These are phyloP conservation scores for Diachasmimorpha longicaudata DNA, from an alignment of 1,140 invertebrate species.

Conservation along the genomic window DNA sequence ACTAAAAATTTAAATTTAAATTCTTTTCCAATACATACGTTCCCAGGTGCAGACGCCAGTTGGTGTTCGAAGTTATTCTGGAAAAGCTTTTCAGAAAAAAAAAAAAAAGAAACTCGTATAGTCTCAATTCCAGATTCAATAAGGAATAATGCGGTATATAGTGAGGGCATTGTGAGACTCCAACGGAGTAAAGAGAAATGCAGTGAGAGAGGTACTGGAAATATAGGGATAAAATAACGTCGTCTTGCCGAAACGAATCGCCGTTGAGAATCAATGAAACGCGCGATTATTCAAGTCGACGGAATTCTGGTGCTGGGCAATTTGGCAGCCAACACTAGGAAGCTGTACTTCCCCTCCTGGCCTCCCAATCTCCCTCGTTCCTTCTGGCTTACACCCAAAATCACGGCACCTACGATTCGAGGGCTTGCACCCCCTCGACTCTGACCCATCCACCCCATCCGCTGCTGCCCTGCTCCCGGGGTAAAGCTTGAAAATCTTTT, in stretches of 20 bases:
- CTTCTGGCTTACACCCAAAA: conserved; percentile 29
- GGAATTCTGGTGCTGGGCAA: conserved; percentile 25
- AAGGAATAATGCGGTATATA: conserved; percentile 3
- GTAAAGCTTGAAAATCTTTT: conserved; percentile 27
- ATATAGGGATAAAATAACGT: not conserved
- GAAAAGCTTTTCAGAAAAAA: not conserved
- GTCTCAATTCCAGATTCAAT: conserved; percentile 7
- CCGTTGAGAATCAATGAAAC: conserved; percentile 34
- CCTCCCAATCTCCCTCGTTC: not conserved
- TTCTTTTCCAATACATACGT: not conserved
- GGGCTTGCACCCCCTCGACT: not conserved
- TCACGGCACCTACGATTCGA: conserved; percentile 1
- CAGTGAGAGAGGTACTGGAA: not conserved
- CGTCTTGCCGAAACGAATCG: conserved; percentile 12
- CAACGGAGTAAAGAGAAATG: not conserved
- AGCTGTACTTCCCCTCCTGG: not conserved
- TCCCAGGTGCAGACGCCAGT: conserved; percentile 1
- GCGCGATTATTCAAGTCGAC: conserved; percentile 33
- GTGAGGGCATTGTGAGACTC: not conserved
- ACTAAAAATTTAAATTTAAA: not conserved
- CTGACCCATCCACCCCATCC: not conserved
- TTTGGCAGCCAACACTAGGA: conserved; percentile 27
- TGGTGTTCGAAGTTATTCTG: not conserved
- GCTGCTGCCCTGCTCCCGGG: not conserved
- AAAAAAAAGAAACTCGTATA: not conserved